A percentile compares a stretch with the other conserved stretches of the same genome.
Evolutionary conservation across 2,888 invertebrate genomes (phyloP).

Genomic region (Hartigia nigra): DNA sequence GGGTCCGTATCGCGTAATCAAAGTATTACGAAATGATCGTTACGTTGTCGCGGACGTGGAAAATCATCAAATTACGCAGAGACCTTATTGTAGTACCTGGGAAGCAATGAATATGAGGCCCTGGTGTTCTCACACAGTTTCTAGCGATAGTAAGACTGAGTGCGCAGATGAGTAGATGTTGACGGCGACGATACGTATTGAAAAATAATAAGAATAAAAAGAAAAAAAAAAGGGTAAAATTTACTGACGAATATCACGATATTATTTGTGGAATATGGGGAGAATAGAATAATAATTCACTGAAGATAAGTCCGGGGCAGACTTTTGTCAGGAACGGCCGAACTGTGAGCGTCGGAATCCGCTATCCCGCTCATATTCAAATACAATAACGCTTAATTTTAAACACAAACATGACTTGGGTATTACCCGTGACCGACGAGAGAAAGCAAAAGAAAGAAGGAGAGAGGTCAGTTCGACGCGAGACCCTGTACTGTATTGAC

Average conservation of each 20-base stretch:
- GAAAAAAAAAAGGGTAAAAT: not conserved
- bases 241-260: not conserved
- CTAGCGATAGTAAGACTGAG: not conserved
- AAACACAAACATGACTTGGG: too few species aligned
- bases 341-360: slow-evolving; percentile 9
- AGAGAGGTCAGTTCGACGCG: slow-evolving; percentile 8
- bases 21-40: slow-evolving; percentile 32
- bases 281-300: not conserved
- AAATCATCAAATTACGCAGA: slow-evolving; percentile 26
- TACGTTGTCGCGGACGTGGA: slow-evolving; percentile 34
- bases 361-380: too few species aligned
- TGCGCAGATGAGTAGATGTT: not conserved
- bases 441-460: not conserved
- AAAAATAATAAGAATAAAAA: not conserved
- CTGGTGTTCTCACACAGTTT: slow-evolving; percentile 22
- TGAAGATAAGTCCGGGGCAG: slow-evolving; percentile 11
- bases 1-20: slow-evolving; percentile 31
- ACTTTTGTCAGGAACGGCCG: slow-evolving; percentile 14
- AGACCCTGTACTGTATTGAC: slow-evolving; percentile 10
- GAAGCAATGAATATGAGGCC: slow-evolving; percentile 30
- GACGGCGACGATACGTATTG: not conserved
- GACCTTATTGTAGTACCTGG: slow-evolving; percentile 29
- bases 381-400: too few species aligned
- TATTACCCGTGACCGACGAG: too few species aligned
- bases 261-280: not conserved